phyloP scores from a whole-genome alignment of 2,797 vertebrate genomes.

The Gymnothorax javanicus region DNA sequence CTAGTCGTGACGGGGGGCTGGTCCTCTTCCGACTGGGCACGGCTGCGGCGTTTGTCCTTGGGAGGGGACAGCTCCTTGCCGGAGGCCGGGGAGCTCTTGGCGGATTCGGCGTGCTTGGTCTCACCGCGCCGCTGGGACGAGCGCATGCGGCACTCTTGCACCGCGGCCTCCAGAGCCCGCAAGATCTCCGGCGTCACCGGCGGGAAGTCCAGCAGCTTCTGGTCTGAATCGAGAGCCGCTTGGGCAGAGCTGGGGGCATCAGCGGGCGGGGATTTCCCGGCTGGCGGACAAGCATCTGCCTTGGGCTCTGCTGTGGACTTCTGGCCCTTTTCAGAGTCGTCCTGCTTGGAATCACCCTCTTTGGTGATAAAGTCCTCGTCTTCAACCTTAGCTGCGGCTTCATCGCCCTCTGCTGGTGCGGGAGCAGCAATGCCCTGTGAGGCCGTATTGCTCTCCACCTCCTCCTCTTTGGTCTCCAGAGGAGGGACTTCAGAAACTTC shows the following conservation, averaged over 20 bases:
- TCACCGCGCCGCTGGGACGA: constrained; percentile 50
- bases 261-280: not conserved
- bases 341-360: constrained; percentile 8
- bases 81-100: constrained; percentile 19
- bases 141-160: constrained; percentile 61
- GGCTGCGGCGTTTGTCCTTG: constrained; percentile 35
- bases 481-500: not conserved
- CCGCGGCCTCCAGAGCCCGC: constrained; percentile 51
- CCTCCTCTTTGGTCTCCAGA: constrained; percentile 16
- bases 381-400: not conserved
- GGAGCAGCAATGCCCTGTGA: not conserved
- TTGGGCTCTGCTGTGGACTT: not conserved
- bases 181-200: constrained; percentile 51
- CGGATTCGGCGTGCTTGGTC: constrained; percentile 33
- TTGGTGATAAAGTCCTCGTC: not conserved
- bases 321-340: not conserved
- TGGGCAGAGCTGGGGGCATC: not conserved
- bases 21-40: constrained; percentile 42
- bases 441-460: not conserved
- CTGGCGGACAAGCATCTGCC: not conserved
- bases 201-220: constrained; percentile 38
- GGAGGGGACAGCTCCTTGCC: constrained; percentile 36
- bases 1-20: constrained; percentile 30
- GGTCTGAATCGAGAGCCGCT: not conserved
- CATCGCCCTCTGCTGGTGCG: not conserved